Conservation (phyloP, 2,797 vertebrate species). For the Sebastiscus albofasciatus region DNA sequence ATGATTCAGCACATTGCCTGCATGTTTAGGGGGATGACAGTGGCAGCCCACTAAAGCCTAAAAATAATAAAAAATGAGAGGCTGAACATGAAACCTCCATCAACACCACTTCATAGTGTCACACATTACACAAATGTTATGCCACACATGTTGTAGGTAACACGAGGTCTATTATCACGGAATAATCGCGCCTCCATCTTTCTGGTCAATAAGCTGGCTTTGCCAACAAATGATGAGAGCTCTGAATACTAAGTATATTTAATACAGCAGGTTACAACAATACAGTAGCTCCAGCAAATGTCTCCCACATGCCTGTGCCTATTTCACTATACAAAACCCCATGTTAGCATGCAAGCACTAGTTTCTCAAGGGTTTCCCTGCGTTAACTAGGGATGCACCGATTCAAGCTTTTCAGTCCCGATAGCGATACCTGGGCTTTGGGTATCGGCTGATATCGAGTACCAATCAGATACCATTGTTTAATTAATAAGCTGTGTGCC, state of each 20-base stretch:
- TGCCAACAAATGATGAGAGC: neutral
- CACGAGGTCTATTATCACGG: neutral
- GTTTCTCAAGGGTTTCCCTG: neutral
- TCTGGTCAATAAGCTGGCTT: neutral
- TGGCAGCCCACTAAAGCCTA: slow-evolving; percentile 31
- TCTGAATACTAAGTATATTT: neutral
- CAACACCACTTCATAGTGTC: neutral
- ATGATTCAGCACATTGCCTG: slow-evolving; percentile 81
- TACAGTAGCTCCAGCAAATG: neutral
- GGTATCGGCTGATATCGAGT: too few species aligned
- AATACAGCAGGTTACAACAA: neutral
- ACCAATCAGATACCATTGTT: too few species aligned
- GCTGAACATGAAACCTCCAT: slow-evolving; percentile 30
- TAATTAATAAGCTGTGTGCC: too few species aligned
- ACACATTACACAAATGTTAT: neutral
- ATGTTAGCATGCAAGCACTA: too few species aligned
- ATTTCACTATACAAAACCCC: neutral
- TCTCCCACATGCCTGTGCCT: neutral
- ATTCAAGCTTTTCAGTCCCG: too few species aligned
- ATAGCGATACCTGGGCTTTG: too few species aligned
- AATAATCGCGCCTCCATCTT: neutral
- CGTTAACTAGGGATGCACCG: neutral
- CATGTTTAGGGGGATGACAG: slow-evolving; percentile 64
- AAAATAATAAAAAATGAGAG: slow-evolving; percentile 25
- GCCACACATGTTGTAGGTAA: neutral